Percentiles rank a stretch among this genome's conserved stretches.
Conservation (phyloP, 2,888 invertebrate species). For the Adineta ricciae region DNA sequence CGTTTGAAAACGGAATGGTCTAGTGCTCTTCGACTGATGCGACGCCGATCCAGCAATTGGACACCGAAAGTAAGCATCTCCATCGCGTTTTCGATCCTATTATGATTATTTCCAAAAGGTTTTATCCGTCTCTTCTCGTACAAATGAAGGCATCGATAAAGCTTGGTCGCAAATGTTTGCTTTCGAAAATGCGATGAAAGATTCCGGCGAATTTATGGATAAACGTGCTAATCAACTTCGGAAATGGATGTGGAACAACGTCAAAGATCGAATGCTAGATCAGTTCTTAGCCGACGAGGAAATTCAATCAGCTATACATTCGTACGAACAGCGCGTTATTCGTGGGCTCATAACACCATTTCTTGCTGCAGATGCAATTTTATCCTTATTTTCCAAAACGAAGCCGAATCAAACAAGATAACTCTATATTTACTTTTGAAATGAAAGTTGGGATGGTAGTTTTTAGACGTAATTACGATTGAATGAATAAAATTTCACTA, state of each 20-base stretch:
- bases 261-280: background rate
- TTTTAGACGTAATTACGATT: background rate
- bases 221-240: conserved; percentile 17
- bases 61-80: conserved; percentile 19
- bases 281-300: background rate
- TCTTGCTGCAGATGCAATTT: background rate
- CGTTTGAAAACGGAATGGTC: conserved; percentile 53
- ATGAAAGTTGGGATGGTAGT: background rate
- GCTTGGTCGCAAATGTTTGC: conserved; percentile 23
- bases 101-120: conserved; percentile 15
- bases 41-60: conserved; percentile 27
- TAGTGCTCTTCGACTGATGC: conserved; percentile 45
- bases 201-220: conserved; percentile 20
- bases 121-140: conserved; percentile 17
- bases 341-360: background rate
- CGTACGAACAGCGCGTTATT: background rate
- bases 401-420: background rate
- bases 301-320: background rate
- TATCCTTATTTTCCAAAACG: background rate
- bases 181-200: conserved; percentile 25
- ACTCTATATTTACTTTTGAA: background rate
- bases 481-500: no score
- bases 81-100: no score
- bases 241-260: conserved; percentile 15
- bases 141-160: conserved; percentile 27